These are phyloP conservation scores for Trididemnum miniatum DNA, from an alignment of 23 tunicate species.

Conservation along the genomic window DNA sequence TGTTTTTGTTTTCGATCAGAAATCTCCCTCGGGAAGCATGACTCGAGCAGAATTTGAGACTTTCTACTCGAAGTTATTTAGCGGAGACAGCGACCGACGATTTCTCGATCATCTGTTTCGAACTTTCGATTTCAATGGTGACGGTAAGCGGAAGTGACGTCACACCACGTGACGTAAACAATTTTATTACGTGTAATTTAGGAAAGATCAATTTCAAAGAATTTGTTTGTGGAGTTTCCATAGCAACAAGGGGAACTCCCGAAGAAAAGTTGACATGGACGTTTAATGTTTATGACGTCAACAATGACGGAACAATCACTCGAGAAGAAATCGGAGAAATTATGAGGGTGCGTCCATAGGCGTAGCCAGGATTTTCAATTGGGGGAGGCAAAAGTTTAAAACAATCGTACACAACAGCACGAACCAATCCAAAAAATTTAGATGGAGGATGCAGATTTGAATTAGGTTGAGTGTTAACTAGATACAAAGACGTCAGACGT, in stretches of 20 bases:
- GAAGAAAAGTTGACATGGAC: slow-evolving; percentile 75
- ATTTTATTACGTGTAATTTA: not conserved
- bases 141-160: slow-evolving; percentile 45
- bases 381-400: too few relatives aligned
- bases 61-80: slow-evolving; percentile 24
- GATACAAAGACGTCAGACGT: too few relatives aligned
- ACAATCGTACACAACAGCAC: too few relatives aligned
- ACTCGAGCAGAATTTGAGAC: slow-evolving; percentile 40
- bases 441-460: too few relatives aligned
- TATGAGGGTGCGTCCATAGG: slow-evolving; percentile 43
- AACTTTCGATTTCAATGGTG: slow-evolving; percentile 62
- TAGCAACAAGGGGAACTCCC: slow-evolving; percentile 54
- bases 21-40: slow-evolving; percentile 50
- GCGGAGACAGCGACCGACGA: not conserved
- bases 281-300: slow-evolving; percentile 76
- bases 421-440: too few relatives aligned
- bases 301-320: slow-evolving; percentile 61
- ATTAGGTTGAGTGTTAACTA: too few relatives aligned
- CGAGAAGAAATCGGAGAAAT: slow-evolving; percentile 53
- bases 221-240: slow-evolving; percentile 60
- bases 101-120: slow-evolving; percentile 63
- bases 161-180: not conserved
- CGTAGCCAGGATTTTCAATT: too few relatives aligned
- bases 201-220: slow-evolving; percentile 60
- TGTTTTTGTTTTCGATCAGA: too few relatives aligned